Percentiles rank a stretch among this genome's conserved stretches.
Conservation (phyloP, 2,888 invertebrate species). For the Ellobium chinense region DNA sequence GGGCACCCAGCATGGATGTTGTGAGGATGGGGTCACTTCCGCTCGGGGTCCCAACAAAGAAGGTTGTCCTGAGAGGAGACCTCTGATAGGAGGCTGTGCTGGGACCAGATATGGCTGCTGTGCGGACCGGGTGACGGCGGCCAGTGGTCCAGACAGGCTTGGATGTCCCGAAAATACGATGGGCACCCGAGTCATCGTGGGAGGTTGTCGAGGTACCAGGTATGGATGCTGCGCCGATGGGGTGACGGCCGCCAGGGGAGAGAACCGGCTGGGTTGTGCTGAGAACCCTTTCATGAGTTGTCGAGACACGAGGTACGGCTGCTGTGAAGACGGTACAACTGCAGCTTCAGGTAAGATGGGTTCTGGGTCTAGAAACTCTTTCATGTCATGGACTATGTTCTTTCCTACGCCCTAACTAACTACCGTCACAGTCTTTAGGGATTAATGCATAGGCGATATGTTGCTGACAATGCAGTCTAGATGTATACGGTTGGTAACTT, state of each 20-base stretch:
- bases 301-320: constrained; percentile 79
- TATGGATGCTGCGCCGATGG: constrained; percentile 94
- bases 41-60: constrained; percentile 43
- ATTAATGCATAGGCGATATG: no score
- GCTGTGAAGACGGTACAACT: constrained; percentile 70
- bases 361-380: no score
- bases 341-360: neutral
- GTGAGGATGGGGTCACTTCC: constrained; percentile 86
- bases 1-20: constrained; percentile 86
- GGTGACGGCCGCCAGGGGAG: constrained; percentile 90
- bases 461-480: no score
- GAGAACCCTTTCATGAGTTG: constrained; percentile 7
- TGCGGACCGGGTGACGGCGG: constrained; percentile 78
- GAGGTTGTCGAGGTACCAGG: constrained; percentile 36
- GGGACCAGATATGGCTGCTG: constrained; percentile 80
- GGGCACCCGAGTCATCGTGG: neutral
- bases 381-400: no score
- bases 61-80: constrained; percentile 46
- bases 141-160: constrained; percentile 83
- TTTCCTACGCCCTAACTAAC: no score
- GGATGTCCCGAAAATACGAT: constrained; percentile 85
- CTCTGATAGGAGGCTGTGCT: constrained; percentile 17
- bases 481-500: no score
- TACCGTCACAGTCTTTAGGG: no score
- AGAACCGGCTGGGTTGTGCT: constrained; percentile 84